A percentile compares a stretch with the other conserved stretches of the same genome.
phyloP scores from a whole-genome alignment of 2,888 invertebrate species.

The Drosophila eohydei region DNA sequence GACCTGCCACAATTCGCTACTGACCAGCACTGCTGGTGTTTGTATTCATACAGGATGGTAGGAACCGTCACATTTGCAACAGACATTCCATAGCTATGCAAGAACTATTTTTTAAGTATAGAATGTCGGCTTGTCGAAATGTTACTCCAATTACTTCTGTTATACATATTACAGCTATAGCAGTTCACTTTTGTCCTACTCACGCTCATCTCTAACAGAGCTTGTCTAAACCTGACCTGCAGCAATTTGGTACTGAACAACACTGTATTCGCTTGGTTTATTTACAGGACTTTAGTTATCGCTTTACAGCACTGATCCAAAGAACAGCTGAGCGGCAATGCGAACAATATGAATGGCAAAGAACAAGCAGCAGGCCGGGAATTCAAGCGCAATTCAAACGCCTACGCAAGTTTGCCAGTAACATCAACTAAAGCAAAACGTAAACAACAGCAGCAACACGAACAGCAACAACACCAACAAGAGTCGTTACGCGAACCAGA shows the following conservation, averaged over 20 bases:
- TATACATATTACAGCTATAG: neutral
- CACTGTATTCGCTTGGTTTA: constrained; percentile 20
- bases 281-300: constrained; percentile 34
- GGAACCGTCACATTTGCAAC: no score
- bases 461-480: constrained; percentile 19
- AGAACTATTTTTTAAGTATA: neutral
- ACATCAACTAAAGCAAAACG: constrained; percentile 42
- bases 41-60: neutral
- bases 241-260: constrained; percentile 29
- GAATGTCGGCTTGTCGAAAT: neutral
- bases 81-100: neutral
- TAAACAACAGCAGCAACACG: constrained; percentile 19
- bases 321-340: constrained; percentile 49
- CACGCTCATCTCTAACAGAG: constrained; percentile 20
- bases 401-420: constrained; percentile 71
- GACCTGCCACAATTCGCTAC: constrained; percentile 34
- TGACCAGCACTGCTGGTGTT: neutral
- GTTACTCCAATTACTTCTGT: neutral
- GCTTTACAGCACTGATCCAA: constrained; percentile 40
- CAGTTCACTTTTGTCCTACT: constrained; percentile 1
- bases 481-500: constrained; percentile 49
- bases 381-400: constrained; percentile 71
- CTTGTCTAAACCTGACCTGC: constrained; percentile 24
- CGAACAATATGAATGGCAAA: constrained; percentile 62
- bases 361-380: constrained; percentile 66